Conservation (phyloP, 2,888 invertebrate genomes). For the Cheilosia scutellata region DNA sequence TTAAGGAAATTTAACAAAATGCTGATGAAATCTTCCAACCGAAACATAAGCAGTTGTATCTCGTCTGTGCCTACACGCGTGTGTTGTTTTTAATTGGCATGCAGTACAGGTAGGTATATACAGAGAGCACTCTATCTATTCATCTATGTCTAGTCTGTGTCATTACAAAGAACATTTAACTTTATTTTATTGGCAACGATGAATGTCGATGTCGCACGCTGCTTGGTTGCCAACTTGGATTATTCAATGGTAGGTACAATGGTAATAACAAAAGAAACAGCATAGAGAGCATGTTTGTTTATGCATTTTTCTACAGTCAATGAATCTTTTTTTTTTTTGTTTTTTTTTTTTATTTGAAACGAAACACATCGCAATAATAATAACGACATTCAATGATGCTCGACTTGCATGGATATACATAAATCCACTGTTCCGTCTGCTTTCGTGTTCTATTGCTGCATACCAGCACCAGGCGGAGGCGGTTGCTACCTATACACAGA, state of each 20-base stretch:
- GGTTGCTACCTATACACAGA: constrained; percentile 10
- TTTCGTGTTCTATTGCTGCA: constrained; percentile 13
- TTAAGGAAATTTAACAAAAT: constrained; percentile 44
- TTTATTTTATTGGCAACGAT: constrained; percentile 70
- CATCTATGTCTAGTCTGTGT: constrained; percentile 19
- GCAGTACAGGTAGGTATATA: neutral
- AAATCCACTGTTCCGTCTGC: constrained; percentile 44
- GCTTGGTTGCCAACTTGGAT: constrained; percentile 67
- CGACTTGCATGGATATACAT: constrained; percentile 49
- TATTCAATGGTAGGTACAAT: constrained; percentile 51
- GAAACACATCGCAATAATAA: constrained; percentile 68
- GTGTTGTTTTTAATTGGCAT: constrained; percentile 54
- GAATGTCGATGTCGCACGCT: constrained; percentile 55
- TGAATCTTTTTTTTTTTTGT: constrained; percentile 30
- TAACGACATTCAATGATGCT: constrained; percentile 66
- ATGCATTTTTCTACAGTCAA: constrained; percentile 40
- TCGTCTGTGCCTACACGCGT: constrained; percentile 3
- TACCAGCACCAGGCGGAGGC: constrained; percentile 21
- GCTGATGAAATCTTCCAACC: constrained; percentile 44
- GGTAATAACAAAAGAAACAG: constrained; percentile 28
- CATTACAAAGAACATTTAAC: constrained; percentile 53
- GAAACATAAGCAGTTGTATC: constrained; percentile 11
- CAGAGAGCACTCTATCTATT: neutral
- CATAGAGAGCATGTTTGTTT: constrained; percentile 46
- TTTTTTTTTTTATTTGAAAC: constrained; percentile 29